Evolutionary conservation across 2,888 invertebrate genomes (phyloP).

Genomic region (Abrostola tripartita): DNA sequence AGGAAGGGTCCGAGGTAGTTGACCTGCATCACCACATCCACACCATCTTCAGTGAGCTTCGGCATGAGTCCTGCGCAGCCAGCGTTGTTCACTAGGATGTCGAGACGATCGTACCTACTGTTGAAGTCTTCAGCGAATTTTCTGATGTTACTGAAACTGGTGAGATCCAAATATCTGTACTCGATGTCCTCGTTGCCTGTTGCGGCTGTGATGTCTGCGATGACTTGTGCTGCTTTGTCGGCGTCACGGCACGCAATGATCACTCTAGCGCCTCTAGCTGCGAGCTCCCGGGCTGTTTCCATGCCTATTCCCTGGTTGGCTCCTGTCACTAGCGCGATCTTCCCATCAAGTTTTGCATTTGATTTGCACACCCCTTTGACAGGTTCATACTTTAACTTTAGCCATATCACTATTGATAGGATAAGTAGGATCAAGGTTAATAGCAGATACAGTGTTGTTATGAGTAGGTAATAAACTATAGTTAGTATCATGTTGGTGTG

Average conservation of each 20-base stretch:
- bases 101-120: conserved; percentile 81
- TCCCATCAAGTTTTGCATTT: conserved; percentile 77
- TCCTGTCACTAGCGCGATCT: conserved; percentile 93
- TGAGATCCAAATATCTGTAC: conserved; percentile 85
- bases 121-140: conserved; percentile 89
- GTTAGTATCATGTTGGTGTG: conserved; percentile 26
- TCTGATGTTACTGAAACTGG: conserved; percentile 84
- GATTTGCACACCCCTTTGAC: conserved; percentile 69
- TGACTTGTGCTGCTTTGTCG: conserved; percentile 90
- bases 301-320: conserved; percentile 95
- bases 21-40: conserved; percentile 89
- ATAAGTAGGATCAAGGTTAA: not conserved
- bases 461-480: conserved; percentile 12
- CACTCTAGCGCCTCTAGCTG: conserved; percentile 90
- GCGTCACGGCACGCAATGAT: conserved; percentile 93
- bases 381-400: conserved; percentile 33
- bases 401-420: not conserved
- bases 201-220: conserved; percentile 90
- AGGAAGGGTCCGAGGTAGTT: conserved; percentile 92
- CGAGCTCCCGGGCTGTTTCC: conserved; percentile 92
- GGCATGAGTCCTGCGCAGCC: conserved; percentile 79
- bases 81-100: conserved; percentile 90
- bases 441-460: not conserved
- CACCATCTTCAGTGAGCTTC: conserved; percentile 87
- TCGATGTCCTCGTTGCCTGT: conserved; percentile 91